These are phyloP conservation scores for Amazona ochrocephala DNA, from an alignment of 2,797 vertebrate species.

Conservation along the genomic window DNA sequence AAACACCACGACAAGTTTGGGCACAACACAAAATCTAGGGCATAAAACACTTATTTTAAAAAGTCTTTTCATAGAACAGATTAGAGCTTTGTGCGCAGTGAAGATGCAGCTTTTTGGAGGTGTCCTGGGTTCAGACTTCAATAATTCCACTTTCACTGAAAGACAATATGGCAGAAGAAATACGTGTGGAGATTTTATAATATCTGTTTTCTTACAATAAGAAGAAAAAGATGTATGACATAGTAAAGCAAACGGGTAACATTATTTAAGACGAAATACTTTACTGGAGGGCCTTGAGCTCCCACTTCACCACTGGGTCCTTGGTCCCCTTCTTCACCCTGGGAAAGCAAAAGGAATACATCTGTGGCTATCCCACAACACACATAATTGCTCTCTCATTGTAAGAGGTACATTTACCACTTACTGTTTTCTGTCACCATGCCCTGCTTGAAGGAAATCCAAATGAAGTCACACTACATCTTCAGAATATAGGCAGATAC, in stretches of 20 bases:
- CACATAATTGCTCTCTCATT: not conserved
- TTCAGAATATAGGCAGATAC: not conserved
- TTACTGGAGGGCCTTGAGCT: slow-evolving; percentile 90
- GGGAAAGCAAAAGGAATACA: slow-evolving; percentile 4
- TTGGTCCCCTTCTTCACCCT: slow-evolving; percentile 97
- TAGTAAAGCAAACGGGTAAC: not conserved
- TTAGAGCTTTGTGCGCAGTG: not conserved
- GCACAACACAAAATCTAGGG: not conserved
- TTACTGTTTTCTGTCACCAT: not conserved
- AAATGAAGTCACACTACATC: not conserved
- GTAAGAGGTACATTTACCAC: not conserved
- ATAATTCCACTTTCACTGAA: not conserved
- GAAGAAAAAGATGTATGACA: not conserved
- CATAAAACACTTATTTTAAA: not conserved
- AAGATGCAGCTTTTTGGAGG: not conserved
- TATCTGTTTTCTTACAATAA: not conserved
- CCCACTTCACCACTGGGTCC: slow-evolving; percentile 89
- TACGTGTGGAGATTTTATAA: not conserved
- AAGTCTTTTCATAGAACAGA: not conserved
- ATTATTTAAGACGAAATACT: slow-evolving; percentile 76
- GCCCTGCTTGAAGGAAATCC: not conserved
- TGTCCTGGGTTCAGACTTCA: not conserved
- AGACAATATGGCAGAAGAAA: not conserved
- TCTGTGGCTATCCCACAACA: not conserved
- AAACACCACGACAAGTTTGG: not conserved